Percentiles rank a stretch among this genome's conserved stretches.
Conservation (phyloP, 2,797 vertebrate species). For the Acrossocheilus fasciatus region DNA sequence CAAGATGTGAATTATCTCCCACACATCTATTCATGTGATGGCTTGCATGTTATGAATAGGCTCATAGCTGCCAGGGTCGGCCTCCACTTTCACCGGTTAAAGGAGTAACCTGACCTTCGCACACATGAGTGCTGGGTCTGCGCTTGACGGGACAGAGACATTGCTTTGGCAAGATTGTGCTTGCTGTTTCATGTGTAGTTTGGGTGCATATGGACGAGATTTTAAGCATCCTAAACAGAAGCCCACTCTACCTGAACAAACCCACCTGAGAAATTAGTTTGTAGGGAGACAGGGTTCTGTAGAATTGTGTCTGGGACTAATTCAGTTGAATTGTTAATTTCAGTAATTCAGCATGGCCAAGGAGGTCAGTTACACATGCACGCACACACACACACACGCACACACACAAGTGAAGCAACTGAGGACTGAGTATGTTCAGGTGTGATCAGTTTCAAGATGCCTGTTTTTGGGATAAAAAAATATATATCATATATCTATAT, state of each 20-base stretch:
- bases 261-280: not conserved
- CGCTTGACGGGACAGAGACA: not conserved
- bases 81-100: slow-evolving; percentile 64
- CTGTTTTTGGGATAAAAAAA: no score
- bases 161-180: not conserved
- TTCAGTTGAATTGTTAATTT: not conserved
- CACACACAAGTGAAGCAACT: no score
- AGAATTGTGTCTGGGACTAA: not conserved
- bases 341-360: not conserved
- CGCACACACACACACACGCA: no score
- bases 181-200: not conserved
- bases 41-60: slow-evolving; percentile 75
- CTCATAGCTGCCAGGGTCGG: slow-evolving; percentile 69
- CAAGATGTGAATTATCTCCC: slow-evolving; percentile 62
- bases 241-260: not conserved
- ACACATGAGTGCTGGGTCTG: not conserved
- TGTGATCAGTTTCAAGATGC: no score
- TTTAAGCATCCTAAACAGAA: not conserved
- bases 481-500: no score
- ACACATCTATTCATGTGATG: slow-evolving; percentile 71
- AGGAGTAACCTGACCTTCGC: slow-evolving; percentile 69
- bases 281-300: not conserved
- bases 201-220: not conserved
- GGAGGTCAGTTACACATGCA: no score
- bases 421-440: no score